These are phyloP conservation scores for Felis chaus DNA, from an alignment of 2,113 vertebrate species.

Conservation along the genomic window DNA sequence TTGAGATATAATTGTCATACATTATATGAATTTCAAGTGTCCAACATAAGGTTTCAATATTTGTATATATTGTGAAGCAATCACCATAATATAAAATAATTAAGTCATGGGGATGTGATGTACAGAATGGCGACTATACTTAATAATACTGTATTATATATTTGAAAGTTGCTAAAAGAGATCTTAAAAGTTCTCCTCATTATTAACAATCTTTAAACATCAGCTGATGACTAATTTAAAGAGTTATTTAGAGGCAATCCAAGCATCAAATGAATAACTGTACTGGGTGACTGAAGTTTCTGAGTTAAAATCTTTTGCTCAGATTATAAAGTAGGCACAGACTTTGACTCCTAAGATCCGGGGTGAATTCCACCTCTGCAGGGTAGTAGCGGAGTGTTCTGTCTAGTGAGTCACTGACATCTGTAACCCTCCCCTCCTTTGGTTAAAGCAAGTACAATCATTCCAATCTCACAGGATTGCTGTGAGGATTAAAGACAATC, in stretches of 20 bases:
- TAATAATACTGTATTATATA: not conserved
- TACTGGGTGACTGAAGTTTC: not conserved
- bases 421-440: not conserved
- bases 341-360: not conserved
- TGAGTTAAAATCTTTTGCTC: not conserved
- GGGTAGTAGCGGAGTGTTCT: not conserved
- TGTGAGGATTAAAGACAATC: not conserved
- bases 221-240: not conserved
- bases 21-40: not conserved
- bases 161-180: not conserved
- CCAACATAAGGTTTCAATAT: not conserved
- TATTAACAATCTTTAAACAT: constrained; percentile 4
- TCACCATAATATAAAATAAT: not conserved
- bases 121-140: not conserved
- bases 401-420: not conserved
- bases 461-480: not conserved
- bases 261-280: not conserved
- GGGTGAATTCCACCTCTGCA: not conserved
- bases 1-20: not conserved
- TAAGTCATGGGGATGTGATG: not conserved
- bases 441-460: not conserved
- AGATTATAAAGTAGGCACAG: not conserved
- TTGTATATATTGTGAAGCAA: not conserved
- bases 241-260: not conserved
- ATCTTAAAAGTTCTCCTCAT: not conserved